Conservation (phyloP, 2,888 invertebrate species). For the Dryobota labecula region DNA sequence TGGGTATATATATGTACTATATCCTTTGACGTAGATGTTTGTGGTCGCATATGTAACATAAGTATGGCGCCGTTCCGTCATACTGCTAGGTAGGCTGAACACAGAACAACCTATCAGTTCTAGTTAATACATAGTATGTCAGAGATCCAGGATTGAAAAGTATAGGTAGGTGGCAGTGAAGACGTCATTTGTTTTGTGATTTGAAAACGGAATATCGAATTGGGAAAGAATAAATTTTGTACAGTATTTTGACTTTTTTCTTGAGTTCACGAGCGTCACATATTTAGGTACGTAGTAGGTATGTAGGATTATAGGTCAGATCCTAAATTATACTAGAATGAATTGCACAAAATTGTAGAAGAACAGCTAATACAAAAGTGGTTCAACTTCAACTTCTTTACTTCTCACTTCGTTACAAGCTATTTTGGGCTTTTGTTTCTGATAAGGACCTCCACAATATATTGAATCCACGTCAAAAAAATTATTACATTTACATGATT, state of each 20-base stretch:
- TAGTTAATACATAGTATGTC: background rate
- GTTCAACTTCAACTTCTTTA: no score
- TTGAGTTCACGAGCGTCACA: background rate
- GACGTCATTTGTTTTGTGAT: background rate
- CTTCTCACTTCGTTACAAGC: background rate
- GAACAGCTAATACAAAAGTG: background rate
- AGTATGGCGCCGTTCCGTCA: slow-evolving; percentile 54
- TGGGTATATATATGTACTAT: slow-evolving; percentile 16
- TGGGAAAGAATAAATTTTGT: background rate
- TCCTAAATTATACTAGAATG: background rate
- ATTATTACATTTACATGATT: slow-evolving; percentile 28
- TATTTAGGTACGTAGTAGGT: background rate
- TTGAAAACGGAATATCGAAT: background rate
- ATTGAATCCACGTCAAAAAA: background rate
- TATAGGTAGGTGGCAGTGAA: background rate
- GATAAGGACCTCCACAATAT: slow-evolving; percentile 3
- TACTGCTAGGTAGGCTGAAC: slow-evolving; percentile 31
- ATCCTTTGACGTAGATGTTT: slow-evolving; percentile 48
- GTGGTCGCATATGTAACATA: slow-evolving; percentile 46
- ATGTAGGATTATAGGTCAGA: slow-evolving; percentile 2
- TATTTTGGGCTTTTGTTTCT: background rate
- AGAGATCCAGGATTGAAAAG: background rate
- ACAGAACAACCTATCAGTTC: slow-evolving; percentile 4
- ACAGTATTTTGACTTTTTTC: background rate
- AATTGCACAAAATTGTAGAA: background rate